Conservation (phyloP, 2,797 vertebrate species). For the Sarcoramphus papa region DNA sequence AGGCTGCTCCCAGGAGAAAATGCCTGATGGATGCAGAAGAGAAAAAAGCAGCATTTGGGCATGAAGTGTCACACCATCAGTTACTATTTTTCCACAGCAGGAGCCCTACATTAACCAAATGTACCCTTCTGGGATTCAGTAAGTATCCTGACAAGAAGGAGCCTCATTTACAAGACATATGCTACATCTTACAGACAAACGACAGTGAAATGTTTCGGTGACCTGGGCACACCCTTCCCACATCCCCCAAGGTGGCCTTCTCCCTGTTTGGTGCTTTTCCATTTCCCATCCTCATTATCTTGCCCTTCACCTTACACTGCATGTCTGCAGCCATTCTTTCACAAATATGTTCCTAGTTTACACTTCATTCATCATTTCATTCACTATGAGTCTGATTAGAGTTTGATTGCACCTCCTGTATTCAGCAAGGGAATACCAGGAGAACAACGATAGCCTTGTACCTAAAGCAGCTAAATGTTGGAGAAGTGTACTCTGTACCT, state of each 20-base stretch:
- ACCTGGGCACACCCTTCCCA: background rate
- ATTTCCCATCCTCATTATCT: background rate
- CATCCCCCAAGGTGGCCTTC: background rate
- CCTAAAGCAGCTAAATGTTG: background rate
- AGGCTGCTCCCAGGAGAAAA: background rate
- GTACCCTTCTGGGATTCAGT: background rate
- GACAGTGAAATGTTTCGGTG: background rate
- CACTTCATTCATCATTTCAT: background rate
- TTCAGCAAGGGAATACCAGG: background rate
- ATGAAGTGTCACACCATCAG: background rate
- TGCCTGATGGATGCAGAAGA: background rate
- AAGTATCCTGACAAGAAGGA: background rate
- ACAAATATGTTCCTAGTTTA: background rate
- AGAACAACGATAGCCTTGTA: background rate
- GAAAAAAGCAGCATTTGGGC: background rate
- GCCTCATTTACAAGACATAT: background rate
- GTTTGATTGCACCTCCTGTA: background rate
- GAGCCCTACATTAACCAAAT: background rate
- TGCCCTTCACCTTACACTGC: background rate
- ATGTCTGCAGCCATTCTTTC: background rate
- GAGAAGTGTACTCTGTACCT: background rate
- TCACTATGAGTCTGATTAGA: rapidly evolving
- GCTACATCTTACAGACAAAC: rapidly evolving
- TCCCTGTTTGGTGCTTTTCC: background rate
- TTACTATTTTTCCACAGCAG: background rate